These are phyloP conservation scores for Nettapus auritus DNA, from an alignment of 2,113 vertebrate genomes.

Conservation along the genomic window DNA sequence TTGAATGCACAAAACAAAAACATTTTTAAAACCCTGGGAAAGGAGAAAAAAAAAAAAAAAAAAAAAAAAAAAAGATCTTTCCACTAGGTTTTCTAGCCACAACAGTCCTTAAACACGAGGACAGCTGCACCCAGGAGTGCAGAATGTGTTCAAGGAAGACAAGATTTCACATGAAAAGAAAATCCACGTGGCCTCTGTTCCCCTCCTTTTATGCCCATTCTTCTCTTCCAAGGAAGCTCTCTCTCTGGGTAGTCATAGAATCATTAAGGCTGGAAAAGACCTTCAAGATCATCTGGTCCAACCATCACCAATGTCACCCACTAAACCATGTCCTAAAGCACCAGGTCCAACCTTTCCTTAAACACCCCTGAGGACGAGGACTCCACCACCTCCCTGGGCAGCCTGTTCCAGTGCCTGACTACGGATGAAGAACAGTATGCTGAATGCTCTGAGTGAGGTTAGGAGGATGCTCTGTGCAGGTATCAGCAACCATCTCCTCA, in stretches of 20 bases:
- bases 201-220: neutral
- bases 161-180: neutral
- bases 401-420: no score
- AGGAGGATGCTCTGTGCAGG: neutral
- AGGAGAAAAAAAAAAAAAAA: neutral
- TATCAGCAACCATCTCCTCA: fast-evolving
- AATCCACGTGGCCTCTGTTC: neutral
- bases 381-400: no score
- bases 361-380: no score
- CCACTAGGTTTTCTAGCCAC: neutral
- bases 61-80: no score
- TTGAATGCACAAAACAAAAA: neutral
- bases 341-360: no score
- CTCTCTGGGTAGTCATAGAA: neutral
- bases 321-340: no score
- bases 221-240: neutral
- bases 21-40: neutral
- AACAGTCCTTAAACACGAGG: neutral
- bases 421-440: neutral
- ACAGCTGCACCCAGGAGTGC: neutral
- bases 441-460: neutral
- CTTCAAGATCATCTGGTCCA: no score
- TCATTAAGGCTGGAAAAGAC: no score
- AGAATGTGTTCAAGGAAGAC: neutral
- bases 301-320: no score